Evolutionary conservation across 2,797 vertebrate genomes (phyloP).

Genomic region (Macropodus opercularis): DNA sequence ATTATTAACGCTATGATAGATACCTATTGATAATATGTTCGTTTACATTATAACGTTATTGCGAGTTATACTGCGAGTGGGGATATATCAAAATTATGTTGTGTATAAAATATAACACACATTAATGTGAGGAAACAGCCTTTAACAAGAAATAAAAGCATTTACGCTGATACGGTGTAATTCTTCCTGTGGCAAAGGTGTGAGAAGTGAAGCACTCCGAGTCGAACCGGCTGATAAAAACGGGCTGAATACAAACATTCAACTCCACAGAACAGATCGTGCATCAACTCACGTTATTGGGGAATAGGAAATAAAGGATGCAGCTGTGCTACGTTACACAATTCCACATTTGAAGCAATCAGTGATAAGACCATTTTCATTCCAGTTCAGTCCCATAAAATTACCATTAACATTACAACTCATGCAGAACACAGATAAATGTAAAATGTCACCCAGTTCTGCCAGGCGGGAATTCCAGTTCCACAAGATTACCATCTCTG

Average conservation of each 20-base stretch:
- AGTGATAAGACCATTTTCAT: slow-evolving; percentile 97
- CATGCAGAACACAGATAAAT: slow-evolving; percentile 99
- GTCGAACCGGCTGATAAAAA: slow-evolving; percentile 84
- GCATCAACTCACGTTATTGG: slow-evolving; percentile 92
- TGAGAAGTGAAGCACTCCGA: slow-evolving; percentile 66
- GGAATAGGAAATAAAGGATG: slow-evolving; percentile 87
- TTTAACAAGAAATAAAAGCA: neutral
- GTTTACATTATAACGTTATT: slow-evolving; percentile 68
- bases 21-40: slow-evolving; percentile 69
- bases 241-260: slow-evolving; percentile 86
- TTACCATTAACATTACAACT: slow-evolving; percentile 99
- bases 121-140: too few relatives aligned
- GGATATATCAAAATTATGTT: slow-evolving; percentile 22
- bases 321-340: slow-evolving; percentile 92
- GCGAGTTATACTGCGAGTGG: slow-evolving; percentile 33
- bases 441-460: slow-evolving; percentile 99
- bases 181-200: slow-evolving; percentile 74
- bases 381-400: slow-evolving; percentile 99
- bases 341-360: slow-evolving; percentile 94
- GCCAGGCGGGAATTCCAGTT: slow-evolving; percentile 97
- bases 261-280: slow-evolving; percentile 88
- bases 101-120: neutral
- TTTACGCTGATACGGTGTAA: slow-evolving; percentile 36
- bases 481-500: slow-evolving; percentile 95
- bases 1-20: slow-evolving; percentile 74